phyloP scores from a whole-genome alignment of 64 coral and sea anemone genomes.

The Dendronephthya gigantea region DNA sequence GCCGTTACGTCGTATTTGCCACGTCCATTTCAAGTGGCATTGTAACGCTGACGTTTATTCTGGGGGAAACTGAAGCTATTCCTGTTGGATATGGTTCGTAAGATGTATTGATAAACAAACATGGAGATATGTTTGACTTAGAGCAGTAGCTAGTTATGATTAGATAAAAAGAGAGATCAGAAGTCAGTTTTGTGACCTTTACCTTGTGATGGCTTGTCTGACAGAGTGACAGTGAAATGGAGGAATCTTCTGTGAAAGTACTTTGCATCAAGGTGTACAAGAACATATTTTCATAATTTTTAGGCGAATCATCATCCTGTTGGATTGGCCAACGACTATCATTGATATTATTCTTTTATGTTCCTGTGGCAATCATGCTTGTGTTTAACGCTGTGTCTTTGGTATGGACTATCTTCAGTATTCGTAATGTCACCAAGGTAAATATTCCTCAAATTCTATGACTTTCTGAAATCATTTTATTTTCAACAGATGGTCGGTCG shows the following conservation, averaged over 20 bases:
- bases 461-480: too few relatives aligned
- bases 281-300: too few relatives aligned
- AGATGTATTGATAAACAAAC: background rate
- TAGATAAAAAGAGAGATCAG: too few relatives aligned
- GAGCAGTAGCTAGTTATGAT: too few relatives aligned
- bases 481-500: too few relatives aligned
- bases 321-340: background rate
- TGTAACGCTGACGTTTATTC: background rate
- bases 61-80: background rate
- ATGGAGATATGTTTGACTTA: too few relatives aligned
- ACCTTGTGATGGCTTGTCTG: too few relatives aligned
- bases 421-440: background rate
- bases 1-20: background rate
- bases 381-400: background rate
- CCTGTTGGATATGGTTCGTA: background rate
- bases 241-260: too few relatives aligned
- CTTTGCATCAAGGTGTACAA: too few relatives aligned
- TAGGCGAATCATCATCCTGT: background rate
- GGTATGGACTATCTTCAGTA: background rate
- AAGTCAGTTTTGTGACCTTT: too few relatives aligned
- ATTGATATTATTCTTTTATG: background rate
- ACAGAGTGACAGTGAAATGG: too few relatives aligned
- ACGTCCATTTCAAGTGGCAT: background rate
- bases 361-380: background rate
- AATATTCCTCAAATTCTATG: too few relatives aligned